Conservation (phyloP, 2,113 vertebrate genomes). For the Hyperoodon ampullatus region DNA sequence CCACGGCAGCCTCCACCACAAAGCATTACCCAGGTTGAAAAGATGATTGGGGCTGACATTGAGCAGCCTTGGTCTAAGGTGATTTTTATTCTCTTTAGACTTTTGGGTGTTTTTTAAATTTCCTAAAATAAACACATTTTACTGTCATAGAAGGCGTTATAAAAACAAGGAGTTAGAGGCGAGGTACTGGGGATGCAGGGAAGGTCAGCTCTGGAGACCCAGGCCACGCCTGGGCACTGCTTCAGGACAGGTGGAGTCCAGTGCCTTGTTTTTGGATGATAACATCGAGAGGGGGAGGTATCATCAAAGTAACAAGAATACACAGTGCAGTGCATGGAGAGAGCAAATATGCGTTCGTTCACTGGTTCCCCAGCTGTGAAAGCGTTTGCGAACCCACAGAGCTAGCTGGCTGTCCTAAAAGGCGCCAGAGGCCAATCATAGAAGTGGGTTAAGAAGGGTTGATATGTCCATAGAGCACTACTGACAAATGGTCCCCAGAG, state of each 20-base stretch:
- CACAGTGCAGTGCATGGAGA: fast-evolving
- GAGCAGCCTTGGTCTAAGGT: not conserved
- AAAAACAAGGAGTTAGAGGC: not conserved
- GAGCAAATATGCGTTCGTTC: fast-evolving
- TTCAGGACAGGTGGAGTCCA: no score
- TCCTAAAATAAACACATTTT: not conserved
- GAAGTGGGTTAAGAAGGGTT: not conserved
- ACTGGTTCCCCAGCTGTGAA: not conserved
- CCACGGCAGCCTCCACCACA: not conserved
- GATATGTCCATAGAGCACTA: not conserved
- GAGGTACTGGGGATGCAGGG: not conserved
- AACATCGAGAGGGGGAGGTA: not conserved
- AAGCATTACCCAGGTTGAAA: not conserved
- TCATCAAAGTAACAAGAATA: not conserved
- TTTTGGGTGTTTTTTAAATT: not conserved
- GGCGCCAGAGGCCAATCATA: not conserved
- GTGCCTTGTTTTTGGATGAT: not conserved
- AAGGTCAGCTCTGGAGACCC: not conserved
- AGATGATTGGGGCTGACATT: not conserved
- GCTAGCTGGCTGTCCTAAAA: not conserved
- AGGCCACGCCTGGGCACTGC: fast-evolving
- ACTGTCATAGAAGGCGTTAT: not conserved
- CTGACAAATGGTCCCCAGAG: not conserved
- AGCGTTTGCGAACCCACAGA: not conserved
- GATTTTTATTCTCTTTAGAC: not conserved